Base-by-base conservation (phyloP, 2,888 invertebrate genomes). In the Cheilosia variabilis region DNA sequence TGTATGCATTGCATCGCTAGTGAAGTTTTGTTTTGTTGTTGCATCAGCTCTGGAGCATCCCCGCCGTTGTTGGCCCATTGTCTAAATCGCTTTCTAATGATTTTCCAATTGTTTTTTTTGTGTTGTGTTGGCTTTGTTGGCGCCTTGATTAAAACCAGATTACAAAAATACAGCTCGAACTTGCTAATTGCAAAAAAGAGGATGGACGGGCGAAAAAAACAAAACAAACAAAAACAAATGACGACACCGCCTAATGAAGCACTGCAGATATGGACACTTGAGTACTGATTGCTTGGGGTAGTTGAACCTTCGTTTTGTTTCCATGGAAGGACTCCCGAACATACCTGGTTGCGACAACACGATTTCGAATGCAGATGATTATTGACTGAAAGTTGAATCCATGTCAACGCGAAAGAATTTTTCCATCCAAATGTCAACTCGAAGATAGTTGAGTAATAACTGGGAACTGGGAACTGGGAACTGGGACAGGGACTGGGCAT, bases 41-140 rank as follows among this genome's bases (percentile, higher is more conserved):
- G 17, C 37, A 57, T 45, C 55, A 66, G 50, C 27, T 81, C 45
- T 66, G 45, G 45, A 55, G 76, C 62, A 77, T 76, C 72, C 62
- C 9, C 31, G 31, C 27, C 4, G 45, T 79, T 75, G 58, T 75
- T 81, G 68, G 72, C 57, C 72, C 86, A 86, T 86, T 81, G 86
- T 86, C 81, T 86, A 86, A 86, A 81, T 86, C 86, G 86, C 71
- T 86, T 86, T 86, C 86, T 86, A 86, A 86, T 86, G 81, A 76
- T 86, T 84, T 86, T 86, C 68, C 81, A 81, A 81, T 81, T 86
- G 81, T 81, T 77, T 47, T 71, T 78, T 45, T 60, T 79, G 31
- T 57, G 24, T 63, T 57, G n/a, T 34, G 13, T 6, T 37, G 34
- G 37, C 37, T 60, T 27, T 72, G 69, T 71, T 81, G 76, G 72